These are phyloP conservation scores for Drosophila atroscutellata DNA, from an alignment of 2,888 invertebrate genomes.

Conservation along the genomic window DNA sequence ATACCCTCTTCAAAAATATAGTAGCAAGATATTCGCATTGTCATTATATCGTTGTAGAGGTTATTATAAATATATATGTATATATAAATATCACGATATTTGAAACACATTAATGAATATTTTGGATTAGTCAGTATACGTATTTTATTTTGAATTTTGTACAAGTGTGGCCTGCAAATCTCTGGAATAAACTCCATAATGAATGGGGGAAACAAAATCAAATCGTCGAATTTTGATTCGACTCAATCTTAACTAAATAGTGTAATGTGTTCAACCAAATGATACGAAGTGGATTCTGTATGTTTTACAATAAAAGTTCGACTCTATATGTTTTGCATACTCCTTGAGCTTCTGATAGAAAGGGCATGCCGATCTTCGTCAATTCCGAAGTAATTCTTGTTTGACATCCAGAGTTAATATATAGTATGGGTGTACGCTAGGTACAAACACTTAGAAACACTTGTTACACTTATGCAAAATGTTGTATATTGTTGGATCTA, in stretches of 20 bases:
- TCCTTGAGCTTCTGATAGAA: not conserved
- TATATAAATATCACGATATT: slow-evolving; percentile 4
- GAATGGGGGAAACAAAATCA: no score
- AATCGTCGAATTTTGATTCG: not conserved
- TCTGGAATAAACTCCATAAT: no score
- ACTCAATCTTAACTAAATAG: not conserved
- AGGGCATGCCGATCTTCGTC: slow-evolving; percentile 13
- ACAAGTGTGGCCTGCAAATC: not conserved
- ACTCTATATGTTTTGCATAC: not conserved
- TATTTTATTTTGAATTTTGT: not conserved
- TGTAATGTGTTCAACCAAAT: not conserved
- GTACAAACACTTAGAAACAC: slow-evolving; percentile 64
- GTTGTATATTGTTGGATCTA: slow-evolving; percentile 13
- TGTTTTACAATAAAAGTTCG: not conserved
- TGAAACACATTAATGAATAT: not conserved
- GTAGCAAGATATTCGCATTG: not conserved
- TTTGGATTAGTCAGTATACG: not conserved
- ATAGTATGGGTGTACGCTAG: slow-evolving; percentile 11
- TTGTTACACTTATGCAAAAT: slow-evolving; percentile 52
- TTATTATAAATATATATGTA: not conserved
- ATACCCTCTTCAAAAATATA: slow-evolving; percentile 1
- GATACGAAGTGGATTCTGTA: no score
- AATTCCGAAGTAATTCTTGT: slow-evolving; percentile 1
- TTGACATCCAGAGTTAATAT: slow-evolving; percentile 13
- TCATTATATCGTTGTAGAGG: slow-evolving; percentile 1